phyloP scores from a whole-genome alignment of 2,113 vertebrate species.

The Nibea albiflora region DNA sequence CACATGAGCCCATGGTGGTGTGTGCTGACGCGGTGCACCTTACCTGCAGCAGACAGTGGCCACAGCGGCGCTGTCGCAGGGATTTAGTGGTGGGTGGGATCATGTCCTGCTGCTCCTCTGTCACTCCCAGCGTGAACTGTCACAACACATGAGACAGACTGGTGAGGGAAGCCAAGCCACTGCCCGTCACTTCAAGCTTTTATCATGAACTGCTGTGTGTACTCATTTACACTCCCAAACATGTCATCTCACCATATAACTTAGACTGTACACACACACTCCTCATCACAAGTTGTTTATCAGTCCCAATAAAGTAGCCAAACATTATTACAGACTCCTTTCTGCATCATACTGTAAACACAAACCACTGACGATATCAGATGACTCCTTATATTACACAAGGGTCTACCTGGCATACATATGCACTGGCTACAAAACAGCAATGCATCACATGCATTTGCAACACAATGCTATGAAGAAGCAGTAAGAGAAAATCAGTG shows the following conservation, averaged over 20 bases:
- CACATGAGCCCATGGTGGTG: not conserved
- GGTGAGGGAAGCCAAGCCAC: not conserved
- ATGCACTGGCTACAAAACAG: not conserved
- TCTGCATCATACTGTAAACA: not conserved
- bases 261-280: not conserved
- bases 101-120: conserved; percentile 85
- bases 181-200: not conserved
- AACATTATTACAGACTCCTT: not conserved
- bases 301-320: not conserved
- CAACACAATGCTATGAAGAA: not conserved
- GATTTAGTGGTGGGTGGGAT: conserved; percentile 72
- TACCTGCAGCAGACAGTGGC: conserved; percentile 93
- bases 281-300: not conserved
- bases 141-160: conserved; percentile 22
- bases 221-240: not conserved
- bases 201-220: not conserved
- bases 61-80: conserved; percentile 86
- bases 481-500: not conserved
- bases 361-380: not conserved
- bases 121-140: conserved; percentile 75
- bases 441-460: not conserved
- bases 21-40: not conserved
- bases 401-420: not conserved
- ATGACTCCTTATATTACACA: no score
- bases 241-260: not conserved